Evolutionary conservation across 2,113 vertebrate species (phyloP).

Genomic region (Podarcis raffonei): DNA sequence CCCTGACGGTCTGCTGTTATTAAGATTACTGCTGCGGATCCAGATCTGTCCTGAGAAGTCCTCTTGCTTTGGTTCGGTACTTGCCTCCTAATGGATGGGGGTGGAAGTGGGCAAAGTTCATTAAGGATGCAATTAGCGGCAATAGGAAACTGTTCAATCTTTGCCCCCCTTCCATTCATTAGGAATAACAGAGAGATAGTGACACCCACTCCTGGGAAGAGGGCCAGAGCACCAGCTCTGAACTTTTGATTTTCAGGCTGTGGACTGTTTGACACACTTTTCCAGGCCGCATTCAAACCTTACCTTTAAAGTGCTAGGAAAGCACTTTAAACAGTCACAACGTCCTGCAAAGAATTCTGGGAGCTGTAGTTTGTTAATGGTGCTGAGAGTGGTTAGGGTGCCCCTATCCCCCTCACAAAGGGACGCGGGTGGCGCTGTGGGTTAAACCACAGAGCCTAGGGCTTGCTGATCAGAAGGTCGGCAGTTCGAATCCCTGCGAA

Average conservation of each 20-base stretch:
- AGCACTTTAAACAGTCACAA: too few relatives aligned
- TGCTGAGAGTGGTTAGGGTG: too few relatives aligned
- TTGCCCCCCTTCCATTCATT: neutral
- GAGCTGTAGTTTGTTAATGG: too few relatives aligned
- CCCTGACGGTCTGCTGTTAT: neutral
- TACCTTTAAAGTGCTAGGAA: too few relatives aligned
- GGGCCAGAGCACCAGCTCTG: neutral
- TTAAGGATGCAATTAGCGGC: neutral
- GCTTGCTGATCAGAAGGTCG: too few relatives aligned
- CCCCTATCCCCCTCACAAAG: too few relatives aligned
- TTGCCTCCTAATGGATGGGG: neutral
- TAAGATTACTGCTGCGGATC: neutral
- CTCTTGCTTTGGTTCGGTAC: neutral
- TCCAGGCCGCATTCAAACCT: too few relatives aligned
- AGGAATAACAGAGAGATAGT: neutral
- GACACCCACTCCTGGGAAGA: neutral
- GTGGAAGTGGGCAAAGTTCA: neutral
- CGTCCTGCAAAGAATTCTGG: too few relatives aligned
- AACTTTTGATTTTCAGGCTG: neutral
- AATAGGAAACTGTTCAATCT: neutral
- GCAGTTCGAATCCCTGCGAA: too few relatives aligned
- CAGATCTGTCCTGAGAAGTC: neutral
- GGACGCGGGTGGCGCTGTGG: too few relatives aligned
- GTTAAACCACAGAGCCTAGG: too few relatives aligned
- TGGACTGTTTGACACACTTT: neutral